Evolutionary conservation across 2,797 vertebrate species (phyloP).

Genomic region (Antrozous pallidus): DNA sequence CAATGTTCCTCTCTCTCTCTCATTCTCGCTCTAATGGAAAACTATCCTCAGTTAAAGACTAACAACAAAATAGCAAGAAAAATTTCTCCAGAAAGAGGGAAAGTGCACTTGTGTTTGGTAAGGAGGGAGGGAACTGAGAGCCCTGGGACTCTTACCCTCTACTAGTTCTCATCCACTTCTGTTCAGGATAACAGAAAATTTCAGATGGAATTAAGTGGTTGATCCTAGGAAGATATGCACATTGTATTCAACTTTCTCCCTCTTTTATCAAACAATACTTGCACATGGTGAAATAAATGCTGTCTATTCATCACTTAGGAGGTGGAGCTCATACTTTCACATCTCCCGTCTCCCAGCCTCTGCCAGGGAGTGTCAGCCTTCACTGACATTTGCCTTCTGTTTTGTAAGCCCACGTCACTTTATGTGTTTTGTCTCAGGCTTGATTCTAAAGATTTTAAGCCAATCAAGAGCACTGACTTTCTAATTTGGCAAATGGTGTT

Average conservation of each 20-base stretch:
- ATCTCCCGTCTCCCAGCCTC: neutral
- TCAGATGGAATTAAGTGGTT: neutral
- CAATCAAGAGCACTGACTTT: neutral
- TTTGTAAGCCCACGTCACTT: neutral
- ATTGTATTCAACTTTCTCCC: neutral
- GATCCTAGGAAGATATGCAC: neutral
- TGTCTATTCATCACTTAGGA: neutral
- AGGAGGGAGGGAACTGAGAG: rapidly evolving
- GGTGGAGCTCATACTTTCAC: neutral
- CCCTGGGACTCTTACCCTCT: too few species aligned
- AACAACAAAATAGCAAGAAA: too few species aligned
- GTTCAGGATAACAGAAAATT: neutral
- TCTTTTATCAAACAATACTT: neutral
- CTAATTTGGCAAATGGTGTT: neutral
- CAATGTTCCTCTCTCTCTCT: too few species aligned
- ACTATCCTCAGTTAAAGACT: too few species aligned
- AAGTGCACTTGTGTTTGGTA: neutral
- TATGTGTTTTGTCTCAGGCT: neutral
- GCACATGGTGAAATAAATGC: neutral
- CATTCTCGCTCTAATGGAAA: too few species aligned
- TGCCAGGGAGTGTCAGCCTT: neutral
- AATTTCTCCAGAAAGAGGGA: neutral
- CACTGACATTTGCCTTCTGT: neutral
- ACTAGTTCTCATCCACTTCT: neutral
- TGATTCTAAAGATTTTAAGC: neutral